Percentiles rank a stretch among this genome's conserved stretches.
Evolutionary conservation across 2,113 vertebrate genomes (phyloP).

Genomic region (Hippotragus niger): DNA sequence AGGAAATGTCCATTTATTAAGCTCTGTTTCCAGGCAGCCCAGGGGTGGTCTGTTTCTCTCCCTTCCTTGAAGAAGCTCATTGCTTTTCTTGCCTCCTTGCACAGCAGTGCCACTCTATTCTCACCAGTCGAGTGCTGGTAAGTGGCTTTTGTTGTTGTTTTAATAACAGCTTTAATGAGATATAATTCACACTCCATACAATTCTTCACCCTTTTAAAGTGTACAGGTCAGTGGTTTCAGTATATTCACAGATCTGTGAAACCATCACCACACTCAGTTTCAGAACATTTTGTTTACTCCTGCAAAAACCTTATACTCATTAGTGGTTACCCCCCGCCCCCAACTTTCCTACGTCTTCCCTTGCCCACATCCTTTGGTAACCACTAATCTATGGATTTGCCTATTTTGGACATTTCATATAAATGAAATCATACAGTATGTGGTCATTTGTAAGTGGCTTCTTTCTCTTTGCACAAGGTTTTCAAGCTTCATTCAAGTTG

Average conservation of each 20-base stretch:
- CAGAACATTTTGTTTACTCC: not conserved
- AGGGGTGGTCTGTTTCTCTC: not conserved
- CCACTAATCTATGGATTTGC: not conserved
- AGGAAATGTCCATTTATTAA: not conserved
- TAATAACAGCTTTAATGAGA: not conserved
- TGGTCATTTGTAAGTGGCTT: not conserved
- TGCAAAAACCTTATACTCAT: not conserved
- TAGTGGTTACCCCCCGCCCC: rapidly evolving
- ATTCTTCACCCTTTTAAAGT: not conserved
- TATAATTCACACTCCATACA: not conserved
- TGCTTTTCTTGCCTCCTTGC: not conserved
- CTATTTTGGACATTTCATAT: not conserved
- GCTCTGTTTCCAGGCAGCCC: not conserved
- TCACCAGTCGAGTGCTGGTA: not conserved
- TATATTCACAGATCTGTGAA: not conserved
- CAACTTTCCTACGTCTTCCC: not conserved
- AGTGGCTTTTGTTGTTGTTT: not conserved
- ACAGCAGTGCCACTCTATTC: not conserved
- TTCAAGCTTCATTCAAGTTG: not conserved
- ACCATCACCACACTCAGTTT: not conserved
- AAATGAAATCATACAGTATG: not conserved
- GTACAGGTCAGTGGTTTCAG: not conserved
- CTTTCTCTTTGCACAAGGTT: not conserved
- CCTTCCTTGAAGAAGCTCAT: not conserved
- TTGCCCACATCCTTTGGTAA: not conserved